A percentile compares a stretch with the other conserved stretches of the same genome.
Conservation (phyloP, 1,140 invertebrate species). For the Anthonomus grandis region DNA sequence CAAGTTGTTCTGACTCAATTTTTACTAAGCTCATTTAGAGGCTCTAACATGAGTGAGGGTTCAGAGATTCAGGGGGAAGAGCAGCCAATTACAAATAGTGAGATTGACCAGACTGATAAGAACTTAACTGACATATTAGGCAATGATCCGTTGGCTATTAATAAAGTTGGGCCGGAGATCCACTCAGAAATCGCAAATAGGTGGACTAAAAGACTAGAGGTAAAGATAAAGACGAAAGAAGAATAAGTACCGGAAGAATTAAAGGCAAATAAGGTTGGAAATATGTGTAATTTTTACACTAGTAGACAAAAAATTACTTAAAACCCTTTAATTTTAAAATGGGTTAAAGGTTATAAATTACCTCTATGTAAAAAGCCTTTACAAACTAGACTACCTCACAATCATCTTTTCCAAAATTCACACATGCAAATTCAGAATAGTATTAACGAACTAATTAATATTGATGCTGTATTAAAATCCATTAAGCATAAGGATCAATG, state of each 20-base stretch:
- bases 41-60: too few species aligned
- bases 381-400: neutral
- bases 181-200: constrained; percentile 5
- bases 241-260: neutral
- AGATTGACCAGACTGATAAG: too few species aligned
- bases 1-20: too few species aligned
- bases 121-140: constrained; percentile 2
- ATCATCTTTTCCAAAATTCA: neutral
- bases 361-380: neutral
- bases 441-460: neutral
- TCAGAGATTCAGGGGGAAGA: too few species aligned
- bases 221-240: neutral
- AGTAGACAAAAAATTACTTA: constrained; percentile 1
- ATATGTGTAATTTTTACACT: neutral
- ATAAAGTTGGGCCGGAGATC: constrained; percentile 1
- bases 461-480: neutral
- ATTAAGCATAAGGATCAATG: neutral
- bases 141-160: constrained; percentile 8
- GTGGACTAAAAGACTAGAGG: constrained; percentile 3
- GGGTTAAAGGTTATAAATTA: neutral
- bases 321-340: neutral
- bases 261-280: neutral
- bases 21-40: too few species aligned
- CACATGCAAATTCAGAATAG: neutral
- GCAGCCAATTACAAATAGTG: too few species aligned